Base-by-base conservation (phyloP, 2,113 vertebrate species). In the Oreochromis niloticus region DNA sequence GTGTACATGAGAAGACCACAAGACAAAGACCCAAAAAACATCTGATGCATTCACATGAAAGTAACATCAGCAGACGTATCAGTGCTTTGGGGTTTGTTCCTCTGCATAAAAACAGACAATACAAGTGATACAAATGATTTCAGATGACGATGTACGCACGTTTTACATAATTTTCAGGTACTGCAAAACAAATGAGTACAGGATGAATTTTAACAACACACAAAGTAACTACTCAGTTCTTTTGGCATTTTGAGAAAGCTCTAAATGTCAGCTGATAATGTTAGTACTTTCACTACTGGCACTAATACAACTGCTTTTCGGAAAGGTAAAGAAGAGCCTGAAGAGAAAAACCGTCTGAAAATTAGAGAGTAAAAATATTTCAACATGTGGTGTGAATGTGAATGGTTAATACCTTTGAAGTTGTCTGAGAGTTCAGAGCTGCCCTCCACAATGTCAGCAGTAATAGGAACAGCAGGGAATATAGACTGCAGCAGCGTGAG, bases 381-480 rank as follows among this genome's bases (percentile, higher is more conserved):
- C 22, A 43, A n/a, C 17, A 8, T 54, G 32, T 6, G 9, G 11
- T 34, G 43, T 81, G 10, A 50, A 78, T 43, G 41, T 88, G 39
- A 66, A 87, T 16, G 5, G 48, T 87, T 8, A 4, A 12, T 95
- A 98, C 97, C 97, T 98, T 97, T 97, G 88, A 98, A 98, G 81
- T 96, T 96, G 11, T 90, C 41, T 24, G 96, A 92, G 91, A 98
- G 97, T 66, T 96, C 89, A 55, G 84, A 80, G 91, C 93, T 97
- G 85, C 97, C 97, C 43, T 98, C 98, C 89, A 99, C 83, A 56
- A 97, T 94, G 6, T 98, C 96, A 2, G 95, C 96, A 50, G 94
- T 95, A 94, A 98, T 96, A 46, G 91, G 52, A 81, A 95, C 80
- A 27, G 86, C 90, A 3, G 97, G 97, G 71, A 96, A 95, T 2